Conservation (phyloP, 2,797 vertebrate species). For the Rhincodon typus region DNA sequence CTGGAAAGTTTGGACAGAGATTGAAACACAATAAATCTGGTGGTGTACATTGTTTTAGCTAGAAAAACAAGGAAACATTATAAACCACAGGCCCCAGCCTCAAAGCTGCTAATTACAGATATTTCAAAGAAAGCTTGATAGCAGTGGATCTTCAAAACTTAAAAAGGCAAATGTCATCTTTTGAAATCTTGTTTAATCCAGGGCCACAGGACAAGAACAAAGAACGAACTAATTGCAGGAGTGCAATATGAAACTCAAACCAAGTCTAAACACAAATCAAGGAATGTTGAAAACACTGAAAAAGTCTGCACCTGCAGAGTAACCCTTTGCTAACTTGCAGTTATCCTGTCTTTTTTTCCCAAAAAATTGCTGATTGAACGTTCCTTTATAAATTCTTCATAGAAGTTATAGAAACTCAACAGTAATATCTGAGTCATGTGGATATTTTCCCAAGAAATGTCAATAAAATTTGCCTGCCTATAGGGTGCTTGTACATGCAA, state of each 20-base stretch:
- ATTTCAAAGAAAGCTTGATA: background rate
- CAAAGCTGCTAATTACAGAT: background rate
- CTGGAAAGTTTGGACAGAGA: background rate
- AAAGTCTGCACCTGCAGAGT: background rate
- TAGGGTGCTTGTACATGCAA: background rate
- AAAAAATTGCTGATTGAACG: background rate
- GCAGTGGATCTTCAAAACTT: background rate
- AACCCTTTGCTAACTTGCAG: background rate
- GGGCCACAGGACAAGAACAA: background rate
- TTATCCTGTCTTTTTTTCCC: background rate
- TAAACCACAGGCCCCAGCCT: background rate
- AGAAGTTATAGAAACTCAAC: background rate
- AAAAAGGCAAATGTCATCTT: background rate
- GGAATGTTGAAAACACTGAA: conserved; percentile 17
- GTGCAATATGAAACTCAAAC: background rate
- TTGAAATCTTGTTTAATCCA: background rate
- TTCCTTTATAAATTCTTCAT: background rate
- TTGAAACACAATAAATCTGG: background rate
- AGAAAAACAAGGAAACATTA: background rate
- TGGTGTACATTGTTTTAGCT: background rate
- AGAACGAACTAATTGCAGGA: background rate
- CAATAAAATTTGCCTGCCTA: background rate
- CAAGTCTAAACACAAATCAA: background rate
- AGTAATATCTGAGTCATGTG: background rate
- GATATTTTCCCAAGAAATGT: background rate